Conservation (phyloP, 2,113 vertebrate genomes). For the Phocoena sinus region DNA sequence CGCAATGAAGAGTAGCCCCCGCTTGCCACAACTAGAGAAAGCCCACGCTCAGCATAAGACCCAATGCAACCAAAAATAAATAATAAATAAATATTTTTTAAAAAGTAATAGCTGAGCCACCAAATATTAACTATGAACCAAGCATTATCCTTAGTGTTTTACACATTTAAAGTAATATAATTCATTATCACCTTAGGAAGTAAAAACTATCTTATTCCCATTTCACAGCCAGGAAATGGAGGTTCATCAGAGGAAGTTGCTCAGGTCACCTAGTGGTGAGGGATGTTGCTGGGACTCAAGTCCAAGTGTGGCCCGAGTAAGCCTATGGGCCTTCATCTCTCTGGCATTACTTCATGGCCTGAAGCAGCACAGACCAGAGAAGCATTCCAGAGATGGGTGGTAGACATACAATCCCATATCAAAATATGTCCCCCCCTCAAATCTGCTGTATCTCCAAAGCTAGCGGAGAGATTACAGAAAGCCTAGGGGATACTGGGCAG, state of each 20-base stretch:
- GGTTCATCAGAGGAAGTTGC: neutral
- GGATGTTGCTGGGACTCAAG: neutral
- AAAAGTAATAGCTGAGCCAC: neutral
- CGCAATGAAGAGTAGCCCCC: too few relatives aligned
- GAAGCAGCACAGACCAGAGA: neutral
- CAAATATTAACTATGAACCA: neutral
- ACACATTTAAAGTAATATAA: neutral
- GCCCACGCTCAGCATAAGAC: too few relatives aligned
- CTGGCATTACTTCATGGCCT: neutral
- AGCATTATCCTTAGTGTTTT: neutral
- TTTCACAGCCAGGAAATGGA: neutral
- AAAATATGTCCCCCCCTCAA: neutral
- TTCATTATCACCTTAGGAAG: neutral
- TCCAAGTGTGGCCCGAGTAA: neutral
- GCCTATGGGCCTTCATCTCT: neutral
- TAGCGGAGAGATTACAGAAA: neutral
- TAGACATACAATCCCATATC: neutral
- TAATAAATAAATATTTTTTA: too few relatives aligned
- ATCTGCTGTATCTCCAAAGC: neutral
- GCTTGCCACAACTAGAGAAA: too few relatives aligned
- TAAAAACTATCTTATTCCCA: neutral
- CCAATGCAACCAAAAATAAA: too few relatives aligned
- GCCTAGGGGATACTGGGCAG: neutral
- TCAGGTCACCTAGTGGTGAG: neutral
- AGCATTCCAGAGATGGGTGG: neutral